phyloP scores from a whole-genome alignment of 2,797 vertebrate species.

The Hapalemur alaotrensis region DNA sequence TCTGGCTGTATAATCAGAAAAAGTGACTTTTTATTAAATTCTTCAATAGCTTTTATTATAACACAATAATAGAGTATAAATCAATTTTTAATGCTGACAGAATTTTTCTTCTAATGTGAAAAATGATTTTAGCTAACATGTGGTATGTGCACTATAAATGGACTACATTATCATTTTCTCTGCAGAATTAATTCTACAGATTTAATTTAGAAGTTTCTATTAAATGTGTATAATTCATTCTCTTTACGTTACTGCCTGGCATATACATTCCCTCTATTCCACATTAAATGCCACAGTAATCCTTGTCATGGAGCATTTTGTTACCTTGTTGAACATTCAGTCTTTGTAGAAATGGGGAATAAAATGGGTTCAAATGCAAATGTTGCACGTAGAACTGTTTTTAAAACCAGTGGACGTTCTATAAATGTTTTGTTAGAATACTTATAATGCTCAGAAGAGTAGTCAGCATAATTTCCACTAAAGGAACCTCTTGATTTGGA shows the following conservation, averaged over 20 bases:
- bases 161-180: slow-evolving; percentile 78
- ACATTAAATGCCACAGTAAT: background rate
- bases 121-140: slow-evolving; percentile 46
- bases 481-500: slow-evolving; percentile 14
- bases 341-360: slow-evolving; percentile 33
- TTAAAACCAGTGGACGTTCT: background rate
- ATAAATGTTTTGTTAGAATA: slow-evolving; percentile 44
- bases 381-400: background rate
- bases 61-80: background rate
- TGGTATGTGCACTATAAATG: slow-evolving; percentile 59
- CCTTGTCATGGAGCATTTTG: background rate
- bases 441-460: background rate
- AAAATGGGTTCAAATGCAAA: slow-evolving; percentile 42
- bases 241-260: slow-evolving; percentile 34
- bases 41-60: slow-evolving; percentile 19
- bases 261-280: background rate
- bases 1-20: slow-evolving; percentile 43
- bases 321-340: slow-evolving; percentile 3
- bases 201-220: slow-evolving; percentile 53
- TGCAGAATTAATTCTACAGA: slow-evolving; percentile 51
- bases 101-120: slow-evolving; percentile 47
- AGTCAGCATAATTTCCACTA: slow-evolving; percentile 14
- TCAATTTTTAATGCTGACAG: slow-evolving; percentile 35
- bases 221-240: slow-evolving; percentile 11
- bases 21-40: slow-evolving; percentile 23